Base-by-base conservation (phyloP, 2,797 vertebrate species). In the Muscicapa comitata region DNA sequence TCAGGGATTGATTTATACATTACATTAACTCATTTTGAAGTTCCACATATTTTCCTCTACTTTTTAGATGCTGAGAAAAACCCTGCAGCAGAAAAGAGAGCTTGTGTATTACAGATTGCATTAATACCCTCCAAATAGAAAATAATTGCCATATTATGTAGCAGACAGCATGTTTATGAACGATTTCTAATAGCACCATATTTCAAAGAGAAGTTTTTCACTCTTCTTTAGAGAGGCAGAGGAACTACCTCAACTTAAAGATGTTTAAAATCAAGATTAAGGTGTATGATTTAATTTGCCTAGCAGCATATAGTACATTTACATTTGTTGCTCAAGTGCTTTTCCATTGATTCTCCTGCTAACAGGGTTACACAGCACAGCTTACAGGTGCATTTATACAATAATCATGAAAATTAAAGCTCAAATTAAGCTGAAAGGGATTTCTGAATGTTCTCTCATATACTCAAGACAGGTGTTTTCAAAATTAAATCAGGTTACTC, bases 1-100 rank as follows among this genome's bases (percentile, higher is more conserved):
- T 89, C 61, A 80, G 70, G 74, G 68, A 9, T 67, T 80, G 57
- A 77, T 72, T 94, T 92, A 79, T 13, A 63, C 18, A 18, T 77
- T 53, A 21, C 43, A 57, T 37, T 93, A 92, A 83, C 88, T 91
- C 54, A 82, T 83, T 74, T 75, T 70, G 85, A 92, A 88, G 80
- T 88, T 78, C 67, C 86, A 78, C 74, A 63, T 47, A 94, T 86
- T 88, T 79, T 86, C 75, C 13, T 17, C 86, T 31, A 11, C 43
- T 59, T 86, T 68, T 62, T 13, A 83, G 31, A 68, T 17, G 18
- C 37, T 25, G 58, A 75, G 19, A 54, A 77, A 75, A 91, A 66
- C 37, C 25, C 3, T 57, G 63, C 17, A 62, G 50, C 54, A 76
- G 53, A 16, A 47, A 76, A 87, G 48, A 51, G 15, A 63, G 24